These are phyloP conservation scores for Melanostoma mellinum DNA, from an alignment of 2,888 invertebrate species.

Conservation along the genomic window DNA sequence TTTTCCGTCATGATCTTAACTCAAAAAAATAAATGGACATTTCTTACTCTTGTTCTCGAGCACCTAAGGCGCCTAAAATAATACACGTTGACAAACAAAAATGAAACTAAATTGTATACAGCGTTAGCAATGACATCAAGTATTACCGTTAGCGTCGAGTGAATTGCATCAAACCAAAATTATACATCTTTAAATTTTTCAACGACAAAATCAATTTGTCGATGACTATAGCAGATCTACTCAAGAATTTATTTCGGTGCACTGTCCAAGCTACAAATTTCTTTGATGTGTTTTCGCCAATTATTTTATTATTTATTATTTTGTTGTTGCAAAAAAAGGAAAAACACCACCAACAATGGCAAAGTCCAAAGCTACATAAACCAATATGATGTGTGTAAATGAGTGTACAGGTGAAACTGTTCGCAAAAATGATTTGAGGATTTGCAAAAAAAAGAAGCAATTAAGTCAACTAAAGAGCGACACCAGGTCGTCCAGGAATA, in stretches of 20 bases:
- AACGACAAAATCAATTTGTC: slow-evolving; percentile 13
- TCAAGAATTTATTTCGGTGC: too few species aligned
- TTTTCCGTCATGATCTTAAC: too few species aligned
- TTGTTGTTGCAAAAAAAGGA: too few species aligned
- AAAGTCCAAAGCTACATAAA: slow-evolving; percentile 15
- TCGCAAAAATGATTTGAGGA: slow-evolving; percentile 8
- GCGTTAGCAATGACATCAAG: too few species aligned
- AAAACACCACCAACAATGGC: slow-evolving; percentile 1
- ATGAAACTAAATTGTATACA: too few species aligned
- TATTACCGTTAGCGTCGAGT: background rate
- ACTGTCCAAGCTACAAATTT: slow-evolving; percentile 5
- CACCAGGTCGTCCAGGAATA: slow-evolving; percentile 49
- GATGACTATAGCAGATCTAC: background rate
- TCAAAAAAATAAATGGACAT: too few species aligned
- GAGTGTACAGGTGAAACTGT: slow-evolving; percentile 20
- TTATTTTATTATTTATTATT: slow-evolving; percentile 11
- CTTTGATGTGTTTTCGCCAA: slow-evolving; percentile 28
- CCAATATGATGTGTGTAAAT: background rate
- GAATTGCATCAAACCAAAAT: slow-evolving; percentile 13
- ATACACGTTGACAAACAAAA: too few species aligned
- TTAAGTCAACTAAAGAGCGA: background rate
- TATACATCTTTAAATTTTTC: background rate
- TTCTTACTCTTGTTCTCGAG: too few species aligned
- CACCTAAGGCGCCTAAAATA: too few species aligned
- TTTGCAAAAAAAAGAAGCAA: too few species aligned